These are phyloP conservation scores for Etheostoma cragini DNA, from an alignment of 2,113 vertebrate species.

Conservation along the genomic window DNA sequence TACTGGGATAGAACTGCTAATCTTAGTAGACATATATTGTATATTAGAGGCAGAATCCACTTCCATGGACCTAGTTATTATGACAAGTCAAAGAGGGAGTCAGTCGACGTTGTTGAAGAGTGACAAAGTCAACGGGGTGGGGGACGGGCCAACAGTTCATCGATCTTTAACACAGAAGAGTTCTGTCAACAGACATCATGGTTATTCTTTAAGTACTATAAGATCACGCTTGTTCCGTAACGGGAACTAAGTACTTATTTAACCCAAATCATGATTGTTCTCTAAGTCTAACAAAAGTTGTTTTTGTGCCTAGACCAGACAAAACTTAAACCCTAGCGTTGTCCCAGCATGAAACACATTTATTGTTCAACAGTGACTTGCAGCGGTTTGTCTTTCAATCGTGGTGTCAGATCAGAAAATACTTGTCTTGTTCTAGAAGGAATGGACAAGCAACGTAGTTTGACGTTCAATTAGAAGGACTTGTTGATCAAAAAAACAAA, in stretches of 20 bases:
- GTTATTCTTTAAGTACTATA: background rate
- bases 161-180: background rate
- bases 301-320: background rate
- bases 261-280: background rate
- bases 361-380: background rate
- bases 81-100: background rate
- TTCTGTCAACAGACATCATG: background rate
- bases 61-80: accelerated
- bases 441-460: background rate
- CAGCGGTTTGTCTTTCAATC: background rate
- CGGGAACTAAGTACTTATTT: background rate
- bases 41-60: background rate
- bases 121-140: background rate
- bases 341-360: background rate
- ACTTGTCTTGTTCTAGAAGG: background rate
- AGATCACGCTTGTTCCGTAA: background rate
- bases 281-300: background rate
- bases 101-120: background rate
- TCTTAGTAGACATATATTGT: background rate
- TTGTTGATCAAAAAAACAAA: background rate
- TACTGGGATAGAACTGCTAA: background rate
- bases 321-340: background rate
- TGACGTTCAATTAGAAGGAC: background rate
- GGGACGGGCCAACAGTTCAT: background rate
- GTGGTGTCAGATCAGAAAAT: background rate